Conservation (phyloP, 2,888 invertebrate species). For the Parnassius glacialis region DNA sequence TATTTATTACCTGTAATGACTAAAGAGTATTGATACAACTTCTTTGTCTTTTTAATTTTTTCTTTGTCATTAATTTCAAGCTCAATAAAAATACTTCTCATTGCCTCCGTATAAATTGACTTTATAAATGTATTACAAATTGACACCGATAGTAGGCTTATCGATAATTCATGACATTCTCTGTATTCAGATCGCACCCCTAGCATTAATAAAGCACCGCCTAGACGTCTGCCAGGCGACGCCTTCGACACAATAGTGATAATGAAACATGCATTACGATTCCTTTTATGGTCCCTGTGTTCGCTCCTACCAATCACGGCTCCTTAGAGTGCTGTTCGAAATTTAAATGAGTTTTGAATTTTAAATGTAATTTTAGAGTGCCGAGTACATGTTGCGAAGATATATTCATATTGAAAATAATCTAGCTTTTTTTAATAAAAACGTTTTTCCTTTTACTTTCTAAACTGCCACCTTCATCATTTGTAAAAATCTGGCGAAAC, state of each 20-base stretch:
- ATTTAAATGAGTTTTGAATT: constrained; percentile 56
- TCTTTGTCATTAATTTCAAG: not conserved
- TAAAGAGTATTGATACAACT: too few relatives aligned
- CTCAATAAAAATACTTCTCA: constrained; percentile 1
- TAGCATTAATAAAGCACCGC: constrained; percentile 44
- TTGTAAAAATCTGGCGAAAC: too few relatives aligned
- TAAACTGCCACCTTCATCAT: too few relatives aligned
- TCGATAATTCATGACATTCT: constrained; percentile 66
- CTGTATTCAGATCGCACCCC: constrained; percentile 56
- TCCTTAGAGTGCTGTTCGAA: constrained; percentile 43
- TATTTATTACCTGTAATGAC: too few relatives aligned
- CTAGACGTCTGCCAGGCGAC: constrained; percentile 56
- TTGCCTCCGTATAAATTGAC: not conserved
- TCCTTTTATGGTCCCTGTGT: constrained; percentile 37
- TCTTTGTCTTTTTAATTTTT: too few relatives aligned
- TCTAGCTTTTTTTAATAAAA: not conserved
- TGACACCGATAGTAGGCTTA: constrained; percentile 29
- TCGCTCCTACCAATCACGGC: constrained; percentile 49
- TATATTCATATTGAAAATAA: not conserved
- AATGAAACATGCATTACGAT: constrained; percentile 47
- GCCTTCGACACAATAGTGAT: constrained; percentile 42
- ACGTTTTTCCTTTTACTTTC: not conserved
- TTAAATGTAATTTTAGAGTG: constrained; percentile 34
- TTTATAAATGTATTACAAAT: constrained; percentile 28
- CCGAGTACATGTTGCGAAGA: not conserved